Evolutionary conservation across 2,113 vertebrate genomes (phyloP).

Genomic region (Verasper variegatus): DNA sequence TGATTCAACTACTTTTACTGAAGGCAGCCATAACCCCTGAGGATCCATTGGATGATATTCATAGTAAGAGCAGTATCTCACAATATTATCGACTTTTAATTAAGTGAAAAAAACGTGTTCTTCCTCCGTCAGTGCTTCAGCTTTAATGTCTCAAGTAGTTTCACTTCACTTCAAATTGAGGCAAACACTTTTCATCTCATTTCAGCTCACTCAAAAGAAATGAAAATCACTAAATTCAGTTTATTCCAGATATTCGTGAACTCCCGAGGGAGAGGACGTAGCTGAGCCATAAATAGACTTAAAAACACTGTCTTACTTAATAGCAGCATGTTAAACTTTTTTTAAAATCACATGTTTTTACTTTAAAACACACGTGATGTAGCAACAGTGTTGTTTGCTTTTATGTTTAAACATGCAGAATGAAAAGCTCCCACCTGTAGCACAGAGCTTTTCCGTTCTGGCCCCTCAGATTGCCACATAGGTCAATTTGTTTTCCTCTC

Average conservation of each 20-base stretch:
- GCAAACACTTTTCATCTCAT: conserved; percentile 35
- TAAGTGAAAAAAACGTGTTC: conserved; percentile 30
- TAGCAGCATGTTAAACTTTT: background rate
- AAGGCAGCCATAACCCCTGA: background rate
- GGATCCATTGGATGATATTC: conserved; percentile 22
- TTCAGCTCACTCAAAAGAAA: conserved; percentile 37
- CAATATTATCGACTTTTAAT: conserved; percentile 45
- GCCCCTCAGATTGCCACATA: background rate
- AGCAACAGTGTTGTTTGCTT: background rate
- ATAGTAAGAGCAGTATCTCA: conserved; percentile 14
- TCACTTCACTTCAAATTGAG: conserved; percentile 32
- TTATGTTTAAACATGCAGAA: conserved; percentile 11
- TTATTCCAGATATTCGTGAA: conserved; percentile 4
- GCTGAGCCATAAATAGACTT: conserved; percentile 44
- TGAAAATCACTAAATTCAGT: conserved; percentile 16
- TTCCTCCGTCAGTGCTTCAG: conserved; percentile 24
- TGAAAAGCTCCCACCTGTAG: conserved; percentile 19
- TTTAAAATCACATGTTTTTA: background rate
- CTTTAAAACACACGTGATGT: background rate
- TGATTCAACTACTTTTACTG: background rate
- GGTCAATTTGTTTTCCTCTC: conserved; percentile 1
- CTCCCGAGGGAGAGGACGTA: conserved; percentile 52
- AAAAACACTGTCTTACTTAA: background rate
- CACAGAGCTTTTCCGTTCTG: background rate
- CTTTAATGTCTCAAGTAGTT: conserved; percentile 17